A percentile compares a stretch with the other conserved stretches of the same genome.
Conservation (phyloP, 2,113 vertebrate genomes). For the Ageneiosus marmoratus region DNA sequence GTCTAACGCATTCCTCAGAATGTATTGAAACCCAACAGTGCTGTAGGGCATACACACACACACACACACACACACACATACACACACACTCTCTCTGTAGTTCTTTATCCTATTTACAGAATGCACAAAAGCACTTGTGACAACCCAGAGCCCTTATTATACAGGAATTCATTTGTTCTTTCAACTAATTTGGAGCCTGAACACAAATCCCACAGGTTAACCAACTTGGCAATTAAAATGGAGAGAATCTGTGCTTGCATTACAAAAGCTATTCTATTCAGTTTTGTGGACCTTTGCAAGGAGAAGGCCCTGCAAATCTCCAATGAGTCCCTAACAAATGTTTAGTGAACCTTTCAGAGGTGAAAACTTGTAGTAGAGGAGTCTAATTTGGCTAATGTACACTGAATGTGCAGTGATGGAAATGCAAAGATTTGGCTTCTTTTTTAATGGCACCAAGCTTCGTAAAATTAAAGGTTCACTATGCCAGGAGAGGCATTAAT, state of each 20-base stretch:
- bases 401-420: conserved; percentile 11
- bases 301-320: conserved; percentile 80
- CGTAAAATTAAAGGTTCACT: conserved; percentile 36
- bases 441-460: conserved; percentile 38
- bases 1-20: conserved; percentile 1
- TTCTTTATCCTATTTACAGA: conserved; percentile 54
- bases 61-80: background rate
- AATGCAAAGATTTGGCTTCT: conserved; percentile 1
- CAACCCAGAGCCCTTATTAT: conserved; percentile 50
- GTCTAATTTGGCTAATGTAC: conserved; percentile 41
- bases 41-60: conserved; percentile 22
- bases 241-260: conserved; percentile 61
- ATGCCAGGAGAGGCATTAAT: conserved; percentile 36
- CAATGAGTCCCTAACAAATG: conserved; percentile 70
- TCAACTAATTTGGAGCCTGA: conserved; percentile 64
- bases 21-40: conserved; percentile 21
- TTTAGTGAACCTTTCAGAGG: conserved; percentile 57
- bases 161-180: conserved; percentile 60
- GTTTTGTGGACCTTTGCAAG: conserved; percentile 57
- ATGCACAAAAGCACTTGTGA: conserved; percentile 48
- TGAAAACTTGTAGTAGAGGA: conserved; percentile 36
- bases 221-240: conserved; percentile 75
- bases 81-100: background rate
- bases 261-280: conserved; percentile 36
- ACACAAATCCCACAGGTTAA: conserved; percentile 65